Evolutionary conservation across 2,888 invertebrate genomes (phyloP), one percentile per base, ranked within the genome.

Genomic region (Eupithecia inturbata): DNA sequence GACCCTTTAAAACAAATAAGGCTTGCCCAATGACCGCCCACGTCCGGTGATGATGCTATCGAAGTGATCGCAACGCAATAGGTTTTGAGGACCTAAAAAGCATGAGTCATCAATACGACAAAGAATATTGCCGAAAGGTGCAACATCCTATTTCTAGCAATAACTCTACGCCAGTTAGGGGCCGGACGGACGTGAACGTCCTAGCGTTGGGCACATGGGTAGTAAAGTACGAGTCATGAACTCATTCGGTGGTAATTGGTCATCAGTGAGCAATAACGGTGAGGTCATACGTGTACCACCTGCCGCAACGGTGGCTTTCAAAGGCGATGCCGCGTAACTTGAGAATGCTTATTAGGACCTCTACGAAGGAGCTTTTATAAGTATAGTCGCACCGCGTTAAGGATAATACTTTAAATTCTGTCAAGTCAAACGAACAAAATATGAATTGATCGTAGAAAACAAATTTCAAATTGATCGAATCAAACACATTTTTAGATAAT

Each of bases 251-350:
- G 82, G 88, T 88, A 87, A 87, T 89, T 89, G 89, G 88, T 89
- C 90, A 89, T 87, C 87, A 88, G 87, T 92, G 92, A 92, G 92
- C 92, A 92, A 92, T 89, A 85, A 83, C 83, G 89, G 88, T 93
- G 93, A 92, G 91, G 90, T 93, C 93, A 93, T 85, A 81, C 80
- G 81, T 82, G 84, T 86, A 88, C 89, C 74, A 77, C 78, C 79
- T 78, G 78, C 88, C 82, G 71, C 72, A 71, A 76, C 79, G 68
- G 78, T 83, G 84, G 84, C 85, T 85, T 85, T 85, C 84, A 85
- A 86, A 82, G 76, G 84, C 82, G 82, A 82, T 84, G 74, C 71
- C 70, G 73, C 73, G 75, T 77, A 75, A 73, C 49, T 66, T 60
- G 16, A 66, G 66, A 14, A 41, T 64, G 12, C 64, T 64, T 64